These are phyloP conservation scores for Alca torda DNA, from an alignment of 2,797 vertebrate genomes.

Conservation along the genomic window DNA sequence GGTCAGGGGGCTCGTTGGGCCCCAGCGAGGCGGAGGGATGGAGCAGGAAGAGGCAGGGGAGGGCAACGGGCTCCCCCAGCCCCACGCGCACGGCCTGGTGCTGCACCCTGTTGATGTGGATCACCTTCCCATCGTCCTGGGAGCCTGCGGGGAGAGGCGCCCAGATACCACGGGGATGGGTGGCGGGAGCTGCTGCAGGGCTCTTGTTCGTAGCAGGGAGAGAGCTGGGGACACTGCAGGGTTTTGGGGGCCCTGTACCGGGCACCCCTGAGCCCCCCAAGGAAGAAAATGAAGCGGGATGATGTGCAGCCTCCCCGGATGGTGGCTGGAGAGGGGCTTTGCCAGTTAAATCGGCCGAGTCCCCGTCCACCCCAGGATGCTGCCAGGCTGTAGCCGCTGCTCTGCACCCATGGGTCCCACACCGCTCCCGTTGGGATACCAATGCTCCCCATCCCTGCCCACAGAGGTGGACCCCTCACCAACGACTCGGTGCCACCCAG, in stretches of 20 bases:
- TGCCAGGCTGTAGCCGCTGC: neutral
- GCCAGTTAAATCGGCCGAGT: fast-evolving
- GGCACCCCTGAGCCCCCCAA: neutral
- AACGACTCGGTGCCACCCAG: fast-evolving
- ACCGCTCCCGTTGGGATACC: neutral
- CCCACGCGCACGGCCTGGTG: constrained; percentile 81
- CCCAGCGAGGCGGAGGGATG: constrained; percentile 65
- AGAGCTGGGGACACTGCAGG: fast-evolving
- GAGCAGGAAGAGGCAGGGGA: constrained; percentile 90
- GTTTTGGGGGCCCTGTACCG: neutral
- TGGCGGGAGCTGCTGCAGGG: fast-evolving
- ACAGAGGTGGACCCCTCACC: fast-evolving
- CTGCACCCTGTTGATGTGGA: constrained; percentile 89
- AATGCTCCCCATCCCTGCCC: fast-evolving
- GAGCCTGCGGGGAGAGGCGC: constrained; percentile 63
- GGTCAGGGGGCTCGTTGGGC: constrained; percentile 70
- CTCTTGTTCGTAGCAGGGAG: fast-evolving
- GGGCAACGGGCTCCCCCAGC: constrained; percentile 86
- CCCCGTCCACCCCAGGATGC: fast-evolving
- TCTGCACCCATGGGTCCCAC: neutral
- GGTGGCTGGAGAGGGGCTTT: fast-evolving
- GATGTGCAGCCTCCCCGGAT: fast-evolving
- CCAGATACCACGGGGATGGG: neutral
- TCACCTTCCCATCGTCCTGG: constrained; percentile 78
- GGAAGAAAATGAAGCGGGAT: fast-evolving